Evolutionary conservation across 2,113 vertebrate genomes (phyloP), one percentile per base, ranked within the genome.

Genomic region (Macaca nemestrina): DNA sequence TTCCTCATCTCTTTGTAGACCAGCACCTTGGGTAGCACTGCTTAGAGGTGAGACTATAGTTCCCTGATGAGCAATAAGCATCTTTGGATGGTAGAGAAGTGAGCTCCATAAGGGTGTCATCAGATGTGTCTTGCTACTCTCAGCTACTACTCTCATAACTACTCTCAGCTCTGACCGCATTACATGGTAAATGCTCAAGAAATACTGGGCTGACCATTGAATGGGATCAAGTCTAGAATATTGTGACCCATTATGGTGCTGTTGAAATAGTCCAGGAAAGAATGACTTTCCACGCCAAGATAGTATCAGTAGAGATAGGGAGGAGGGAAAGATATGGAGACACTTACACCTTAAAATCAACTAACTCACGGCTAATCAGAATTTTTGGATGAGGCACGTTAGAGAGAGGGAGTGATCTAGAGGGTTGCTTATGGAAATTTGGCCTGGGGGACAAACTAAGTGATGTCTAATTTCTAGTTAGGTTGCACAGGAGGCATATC

Each of bases 151-250:
- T n/a, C n/a, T n/a, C 30, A 48, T 1, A 11, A 17, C 6, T n/a
- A 3, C 38, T 38, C 25, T 5, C 43, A 38, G 38, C 16, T 8
- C 40, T 14, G 32, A 45, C 14, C 32, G 10, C 23, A 2, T 38
- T 25, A 2, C 43, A 40, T 20, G 9, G 4, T 4, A 23, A 16
- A 43, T 32, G 35, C 20, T 52, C 13, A 2, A 45, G 43, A n/a
- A 48, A 5, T 5, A 3, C 45, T 8, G 2, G 35, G 3, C 14
- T 27, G 12, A 30, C 57, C 40, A 35, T 0, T 9, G 7, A n/a
- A 32, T 14, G 35, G 18, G 32, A n/a, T 3, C 27, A 17, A 73
- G 5, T 14, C 48, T 50, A 50, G 0, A 81, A 81, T 38, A 20
- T 57, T 48, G 10, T 4, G n/a, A 27, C 12, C 1, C 6, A 22